Conservation (phyloP, 2,888 invertebrate genomes). For the Ferdinandea cuprea region DNA sequence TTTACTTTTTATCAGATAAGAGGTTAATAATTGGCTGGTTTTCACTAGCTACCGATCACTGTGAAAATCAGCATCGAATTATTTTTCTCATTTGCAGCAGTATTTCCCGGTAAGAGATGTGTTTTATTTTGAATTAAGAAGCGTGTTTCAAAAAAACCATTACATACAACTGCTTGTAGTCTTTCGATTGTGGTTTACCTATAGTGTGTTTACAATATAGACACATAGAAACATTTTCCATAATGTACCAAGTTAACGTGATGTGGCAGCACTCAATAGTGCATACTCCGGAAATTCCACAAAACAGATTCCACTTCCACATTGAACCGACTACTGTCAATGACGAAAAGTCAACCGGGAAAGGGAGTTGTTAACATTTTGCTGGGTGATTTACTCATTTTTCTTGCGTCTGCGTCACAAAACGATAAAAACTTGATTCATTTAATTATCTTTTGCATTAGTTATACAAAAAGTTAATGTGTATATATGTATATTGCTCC, state of each 20-base stretch:
- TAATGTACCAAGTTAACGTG: background rate
- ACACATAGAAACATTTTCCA: no score
- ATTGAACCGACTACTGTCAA: slow-evolving; percentile 7
- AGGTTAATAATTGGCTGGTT: no score
- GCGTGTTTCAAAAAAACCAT: no score
- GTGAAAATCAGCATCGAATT: no score
- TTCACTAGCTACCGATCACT: no score
- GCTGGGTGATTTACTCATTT: slow-evolving; percentile 14
- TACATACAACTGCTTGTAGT: no score
- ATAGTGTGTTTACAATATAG: no score
- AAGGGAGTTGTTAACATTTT: slow-evolving; percentile 17
- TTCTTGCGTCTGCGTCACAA: slow-evolving; percentile 52
- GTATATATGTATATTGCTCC: slow-evolving; percentile 62
- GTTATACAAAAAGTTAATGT: slow-evolving; percentile 29
- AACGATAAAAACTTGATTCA: slow-evolving; percentile 22
- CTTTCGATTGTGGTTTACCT: no score
- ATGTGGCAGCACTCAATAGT: background rate
- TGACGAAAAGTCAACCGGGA: background rate
- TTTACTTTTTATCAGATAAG: no score
- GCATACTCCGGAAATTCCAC: slow-evolving; percentile 16
- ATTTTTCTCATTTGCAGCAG: no score
- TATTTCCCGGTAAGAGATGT: no score
- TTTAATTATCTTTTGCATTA: slow-evolving; percentile 1
- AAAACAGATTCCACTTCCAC: slow-evolving; percentile 28
- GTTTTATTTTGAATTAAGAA: no score